phyloP scores from a whole-genome alignment of 2,113 vertebrate genomes.

The Malurus elegans region DNA sequence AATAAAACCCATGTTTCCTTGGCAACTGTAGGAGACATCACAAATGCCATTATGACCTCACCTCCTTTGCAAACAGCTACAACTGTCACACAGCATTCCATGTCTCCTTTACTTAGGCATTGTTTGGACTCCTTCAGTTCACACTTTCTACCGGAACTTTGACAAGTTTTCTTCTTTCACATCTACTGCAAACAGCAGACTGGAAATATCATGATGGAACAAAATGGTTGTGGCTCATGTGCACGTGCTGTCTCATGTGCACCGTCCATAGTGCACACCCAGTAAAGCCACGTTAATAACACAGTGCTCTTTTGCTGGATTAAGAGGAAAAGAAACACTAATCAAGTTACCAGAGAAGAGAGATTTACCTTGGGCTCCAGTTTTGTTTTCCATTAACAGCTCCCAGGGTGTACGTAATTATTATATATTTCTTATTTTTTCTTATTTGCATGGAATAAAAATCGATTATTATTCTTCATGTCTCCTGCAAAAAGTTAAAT shows the following conservation, averaged over 20 bases:
- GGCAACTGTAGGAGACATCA: neutral
- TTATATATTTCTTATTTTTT: neutral
- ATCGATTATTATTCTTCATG: neutral
- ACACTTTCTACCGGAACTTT: neutral
- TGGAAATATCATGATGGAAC: neutral
- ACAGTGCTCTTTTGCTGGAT: neutral
- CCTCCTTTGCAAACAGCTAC: neutral
- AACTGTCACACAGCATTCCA: neutral
- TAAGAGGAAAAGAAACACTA: neutral
- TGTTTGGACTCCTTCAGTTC: neutral
- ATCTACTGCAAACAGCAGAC: neutral
- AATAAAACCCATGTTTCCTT: neutral
- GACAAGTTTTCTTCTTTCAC: neutral
- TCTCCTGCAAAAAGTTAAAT: neutral
- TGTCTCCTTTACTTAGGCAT: neutral
- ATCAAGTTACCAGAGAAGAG: neutral
- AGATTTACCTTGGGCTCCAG: neutral
- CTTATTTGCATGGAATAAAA: neutral
- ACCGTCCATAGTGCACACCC: neutral
- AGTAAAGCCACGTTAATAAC: rapidly evolving
- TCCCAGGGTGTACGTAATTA: neutral
- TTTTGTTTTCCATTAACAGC: neutral
- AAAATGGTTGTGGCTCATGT: neutral
- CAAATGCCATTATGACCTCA: neutral
- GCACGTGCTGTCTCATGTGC: neutral